phyloP scores from a whole-genome alignment of 2,797 vertebrate genomes.

The Sebastes diploproa region DNA sequence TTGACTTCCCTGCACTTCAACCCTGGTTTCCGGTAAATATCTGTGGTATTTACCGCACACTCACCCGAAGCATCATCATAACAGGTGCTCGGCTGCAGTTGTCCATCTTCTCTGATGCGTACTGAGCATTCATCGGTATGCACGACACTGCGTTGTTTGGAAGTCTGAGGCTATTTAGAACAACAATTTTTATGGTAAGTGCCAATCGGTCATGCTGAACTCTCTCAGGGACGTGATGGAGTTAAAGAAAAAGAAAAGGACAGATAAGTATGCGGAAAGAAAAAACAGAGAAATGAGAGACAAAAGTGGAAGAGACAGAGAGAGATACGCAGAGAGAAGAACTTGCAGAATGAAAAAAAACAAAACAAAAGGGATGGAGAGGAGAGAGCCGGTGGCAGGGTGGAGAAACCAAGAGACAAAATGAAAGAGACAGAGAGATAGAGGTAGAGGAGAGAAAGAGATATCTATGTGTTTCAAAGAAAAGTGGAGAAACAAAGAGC shows the following conservation, averaged over 20 bases:
- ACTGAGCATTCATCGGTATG: slow-evolving; percentile 43
- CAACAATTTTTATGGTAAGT: slow-evolving; percentile 65
- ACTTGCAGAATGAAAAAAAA: not conserved
- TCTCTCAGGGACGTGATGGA: slow-evolving; percentile 27
- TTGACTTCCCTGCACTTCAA: slow-evolving; percentile 13
- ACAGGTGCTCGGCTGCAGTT: slow-evolving; percentile 23
- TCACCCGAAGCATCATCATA: slow-evolving; percentile 12
- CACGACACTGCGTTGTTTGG: slow-evolving; percentile 12
- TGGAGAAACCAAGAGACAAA: not conserved
- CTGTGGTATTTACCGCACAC: slow-evolving; percentile 12
- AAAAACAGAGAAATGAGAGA: slow-evolving; percentile 11
- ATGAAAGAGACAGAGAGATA: slow-evolving; percentile 3
- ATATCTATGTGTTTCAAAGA: not conserved
- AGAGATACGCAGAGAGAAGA: not conserved
- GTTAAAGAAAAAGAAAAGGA: slow-evolving; percentile 4
- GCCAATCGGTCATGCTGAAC: slow-evolving; percentile 62
- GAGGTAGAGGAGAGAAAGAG: not conserved
- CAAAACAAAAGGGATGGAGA: not conserved
- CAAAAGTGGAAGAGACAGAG: slow-evolving; percentile 12
- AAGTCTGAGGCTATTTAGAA: slow-evolving; percentile 62
- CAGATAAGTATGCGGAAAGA: not conserved
- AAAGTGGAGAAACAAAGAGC: slow-evolving; percentile 2
- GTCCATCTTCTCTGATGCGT: slow-evolving; percentile 41
- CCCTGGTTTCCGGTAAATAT: slow-evolving; percentile 19
- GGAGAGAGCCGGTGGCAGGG: not conserved